These are phyloP conservation scores for Meriones unguiculatus DNA, from an alignment of 2,113 vertebrate genomes.

Conservation along the genomic window DNA sequence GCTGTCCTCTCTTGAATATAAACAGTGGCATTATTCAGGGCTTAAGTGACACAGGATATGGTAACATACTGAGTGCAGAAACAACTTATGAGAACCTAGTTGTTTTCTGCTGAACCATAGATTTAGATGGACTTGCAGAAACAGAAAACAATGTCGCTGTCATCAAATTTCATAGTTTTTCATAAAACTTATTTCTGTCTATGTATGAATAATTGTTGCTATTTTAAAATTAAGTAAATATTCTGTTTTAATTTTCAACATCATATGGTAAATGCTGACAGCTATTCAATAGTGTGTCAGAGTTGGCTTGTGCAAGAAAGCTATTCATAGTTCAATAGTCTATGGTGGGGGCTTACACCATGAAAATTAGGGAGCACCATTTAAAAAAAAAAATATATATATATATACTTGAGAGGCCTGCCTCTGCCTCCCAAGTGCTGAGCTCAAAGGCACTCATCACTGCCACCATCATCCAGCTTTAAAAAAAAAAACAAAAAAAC, in stretches of 20 bases:
- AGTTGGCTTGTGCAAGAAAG: not conserved
- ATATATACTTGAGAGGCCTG: not conserved
- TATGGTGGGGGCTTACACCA: not conserved
- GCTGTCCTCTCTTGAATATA: not conserved
- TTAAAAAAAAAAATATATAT: not conserved
- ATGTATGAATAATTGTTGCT: not conserved
- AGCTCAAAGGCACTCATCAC: not conserved
- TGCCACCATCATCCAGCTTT: not conserved
- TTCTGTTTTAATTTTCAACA: constrained; percentile 35
- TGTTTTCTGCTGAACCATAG: constrained; percentile 22
- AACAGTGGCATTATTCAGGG: not conserved
- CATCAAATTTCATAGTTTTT: constrained; percentile 35
- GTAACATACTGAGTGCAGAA: constrained; percentile 15
- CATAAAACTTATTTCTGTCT: constrained; percentile 37
- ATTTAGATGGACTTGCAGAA: constrained; percentile 32
- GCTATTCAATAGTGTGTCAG: not conserved
- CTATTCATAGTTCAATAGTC: constrained; percentile 27
- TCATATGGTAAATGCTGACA: constrained; percentile 1
- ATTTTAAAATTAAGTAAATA: constrained; percentile 41
- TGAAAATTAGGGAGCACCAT: not conserved
- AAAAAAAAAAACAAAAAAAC: not conserved
- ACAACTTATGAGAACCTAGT: constrained; percentile 12
- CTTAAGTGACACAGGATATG: not conserved
- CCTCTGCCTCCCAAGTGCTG: not conserved
- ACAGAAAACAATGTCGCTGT: not conserved